Conservation (phyloP, 2,797 vertebrate species). For the Premnoplex brunnescens region DNA sequence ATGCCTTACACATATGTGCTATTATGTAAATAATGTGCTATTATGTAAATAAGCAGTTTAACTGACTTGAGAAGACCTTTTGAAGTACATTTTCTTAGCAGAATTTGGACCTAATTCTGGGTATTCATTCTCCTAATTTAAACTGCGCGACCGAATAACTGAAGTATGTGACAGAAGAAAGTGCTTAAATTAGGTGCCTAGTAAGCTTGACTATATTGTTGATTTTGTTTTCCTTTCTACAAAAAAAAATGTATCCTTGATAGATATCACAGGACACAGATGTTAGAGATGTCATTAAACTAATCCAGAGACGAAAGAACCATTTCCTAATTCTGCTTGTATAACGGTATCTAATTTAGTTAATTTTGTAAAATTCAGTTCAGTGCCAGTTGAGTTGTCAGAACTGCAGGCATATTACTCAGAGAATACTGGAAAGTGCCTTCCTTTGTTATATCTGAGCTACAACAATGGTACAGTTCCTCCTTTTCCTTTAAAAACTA, state of each 20-base stretch:
- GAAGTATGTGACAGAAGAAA: not conserved
- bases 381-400: not conserved
- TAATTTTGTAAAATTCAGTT: constrained; percentile 16
- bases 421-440: not conserved
- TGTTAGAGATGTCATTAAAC: constrained; percentile 16
- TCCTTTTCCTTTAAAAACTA: not conserved
- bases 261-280: constrained; percentile 1
- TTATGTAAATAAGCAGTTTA: constrained; percentile 2
- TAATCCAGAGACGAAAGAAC: not conserved
- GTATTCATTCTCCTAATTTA: not conserved
- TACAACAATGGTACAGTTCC: not conserved
- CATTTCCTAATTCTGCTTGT: constrained; percentile 3
- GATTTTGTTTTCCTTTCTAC: not conserved
- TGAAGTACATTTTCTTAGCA: not conserved
- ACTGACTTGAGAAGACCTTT: not conserved
- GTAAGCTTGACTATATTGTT: not conserved
- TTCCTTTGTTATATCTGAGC: not conserved
- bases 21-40: not conserved
- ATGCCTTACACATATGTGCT: not conserved
- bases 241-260: not conserved
- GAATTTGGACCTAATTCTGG: not conserved
- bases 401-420: not conserved
- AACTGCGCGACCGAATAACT: not conserved
- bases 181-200: not conserved
- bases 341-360: not conserved